Percentiles rank a stretch among this genome's conserved stretches.
phyloP scores from a whole-genome alignment of 2,113 vertebrate genomes.

The Vulpes ferrilata region DNA sequence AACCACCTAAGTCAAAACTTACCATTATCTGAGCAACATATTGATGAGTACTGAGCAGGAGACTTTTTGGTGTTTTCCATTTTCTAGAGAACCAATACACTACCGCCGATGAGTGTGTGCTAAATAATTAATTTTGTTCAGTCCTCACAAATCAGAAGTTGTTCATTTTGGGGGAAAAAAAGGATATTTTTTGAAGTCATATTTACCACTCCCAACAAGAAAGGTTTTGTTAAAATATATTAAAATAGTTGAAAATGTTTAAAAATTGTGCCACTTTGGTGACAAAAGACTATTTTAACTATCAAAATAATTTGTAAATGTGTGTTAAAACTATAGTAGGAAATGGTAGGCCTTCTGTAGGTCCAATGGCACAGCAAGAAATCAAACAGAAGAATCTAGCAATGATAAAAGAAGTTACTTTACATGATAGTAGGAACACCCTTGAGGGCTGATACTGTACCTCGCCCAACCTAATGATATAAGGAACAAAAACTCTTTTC shows the following conservation, averaged over 20 bases:
- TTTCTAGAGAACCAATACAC: neutral
- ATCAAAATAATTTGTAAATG: neutral
- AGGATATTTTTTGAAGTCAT: neutral
- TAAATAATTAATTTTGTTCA: neutral
- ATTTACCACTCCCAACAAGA: neutral
- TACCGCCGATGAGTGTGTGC: neutral
- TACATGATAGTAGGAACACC: neutral
- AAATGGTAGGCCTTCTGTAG: neutral
- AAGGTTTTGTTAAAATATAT: neutral
- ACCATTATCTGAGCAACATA: neutral
- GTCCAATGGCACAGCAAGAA: neutral
- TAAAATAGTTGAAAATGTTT: neutral
- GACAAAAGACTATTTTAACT: neutral
- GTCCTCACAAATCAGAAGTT: neutral
- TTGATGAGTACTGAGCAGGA: neutral
- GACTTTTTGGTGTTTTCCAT: neutral
- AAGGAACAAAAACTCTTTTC: neutral
- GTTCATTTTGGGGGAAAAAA: neutral
- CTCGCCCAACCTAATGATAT: neutral
- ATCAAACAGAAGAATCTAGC: neutral
- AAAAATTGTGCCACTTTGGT: neutral
- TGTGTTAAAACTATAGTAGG: neutral
- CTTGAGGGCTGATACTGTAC: neutral
- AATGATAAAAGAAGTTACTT: neutral
- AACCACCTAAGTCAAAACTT: neutral